Evolutionary conservation across 2,888 invertebrate species (phyloP).

Genomic region (Odontocolon sp.): DNA sequence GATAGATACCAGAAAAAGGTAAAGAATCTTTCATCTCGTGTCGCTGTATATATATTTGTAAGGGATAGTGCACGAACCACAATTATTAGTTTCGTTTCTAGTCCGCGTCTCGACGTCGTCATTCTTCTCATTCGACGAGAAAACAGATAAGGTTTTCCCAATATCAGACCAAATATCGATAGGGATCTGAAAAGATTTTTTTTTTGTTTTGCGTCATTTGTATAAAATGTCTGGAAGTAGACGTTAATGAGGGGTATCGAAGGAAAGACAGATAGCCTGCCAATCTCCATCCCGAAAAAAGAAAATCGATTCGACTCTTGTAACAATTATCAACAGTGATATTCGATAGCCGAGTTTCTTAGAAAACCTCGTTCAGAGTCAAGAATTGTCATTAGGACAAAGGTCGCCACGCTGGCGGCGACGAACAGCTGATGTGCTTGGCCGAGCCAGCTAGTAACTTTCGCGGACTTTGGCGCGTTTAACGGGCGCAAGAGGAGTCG

Average conservation of each 20-base stretch:
- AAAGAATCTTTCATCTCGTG: slow-evolving; percentile 30
- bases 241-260: background rate
- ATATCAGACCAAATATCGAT: no score
- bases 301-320: no score
- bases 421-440: slow-evolving; percentile 24
- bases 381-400: background rate
- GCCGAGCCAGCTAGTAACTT: background rate
- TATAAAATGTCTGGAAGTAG: background rate
- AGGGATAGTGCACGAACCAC: slow-evolving; percentile 61
- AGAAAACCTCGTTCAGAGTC: background rate
- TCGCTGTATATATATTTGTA: slow-evolving; percentile 11
- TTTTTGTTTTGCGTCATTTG: background rate
- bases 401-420: background rate
- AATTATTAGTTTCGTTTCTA: slow-evolving; percentile 75
- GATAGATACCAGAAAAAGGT: slow-evolving; percentile 21
- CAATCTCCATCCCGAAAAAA: no score
- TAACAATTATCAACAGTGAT: background rate
- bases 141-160: no score
- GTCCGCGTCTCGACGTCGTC: slow-evolving; percentile 57
- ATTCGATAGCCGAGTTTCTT: background rate
- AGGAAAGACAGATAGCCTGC: background rate
- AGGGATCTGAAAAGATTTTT: no score
- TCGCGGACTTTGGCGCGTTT: slow-evolving; percentile 8
- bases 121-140: no score
- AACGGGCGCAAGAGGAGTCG: slow-evolving; percentile 4